Evolutionary conservation across 2,888 invertebrate genomes (phyloP), one percentile per base, ranked within the genome.

Genomic region (Odontocolon sp.): DNA sequence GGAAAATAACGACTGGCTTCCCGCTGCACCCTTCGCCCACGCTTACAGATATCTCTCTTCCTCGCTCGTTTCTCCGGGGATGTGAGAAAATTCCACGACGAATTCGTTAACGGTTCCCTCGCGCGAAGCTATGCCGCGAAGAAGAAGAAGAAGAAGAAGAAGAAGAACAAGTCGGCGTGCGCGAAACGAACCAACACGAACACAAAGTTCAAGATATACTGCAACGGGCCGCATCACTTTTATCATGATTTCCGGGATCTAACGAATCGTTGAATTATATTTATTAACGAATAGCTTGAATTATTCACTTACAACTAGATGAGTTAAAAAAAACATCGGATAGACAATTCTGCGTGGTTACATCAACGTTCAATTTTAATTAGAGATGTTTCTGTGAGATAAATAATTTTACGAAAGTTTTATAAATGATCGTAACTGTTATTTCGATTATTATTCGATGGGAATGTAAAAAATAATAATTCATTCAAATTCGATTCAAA

Each of bases 21-120:
- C 57, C 68, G 28, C 57, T 23, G 57, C 56, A 45, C 33, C 77
- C 72, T 79, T 77, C 72, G 69, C 70, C 36, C 77, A 63, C 67
- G 61, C 36, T 66, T 47, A 28, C 11, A 11, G 40, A 50, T 21
- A 40, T 70, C 59, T 33, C 40, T 31, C 28, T 45, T 50, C 42
- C 33, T 23, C 14, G 31, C 47, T 50, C 38, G 33, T 56, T 38
- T 36, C 6, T 28, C 31, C 68, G 45, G 59, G 77, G 74, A 75
- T 81, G 77, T 78, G 77, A 81, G 79, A 81, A 81, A 76, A 81
- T 81, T 79, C 79, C 77, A 54, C 57, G 57, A 72, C 57, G 47
- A 77, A 77, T 69, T 72, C 72, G 72, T 72, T 77, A 72, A 72
- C 77, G 77, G 72, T 72, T 77, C 63, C 68, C 64, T 50, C 68